Base-by-base conservation (phyloP, 2,113 vertebrate species). In the Malurus alboscapulatus region DNA sequence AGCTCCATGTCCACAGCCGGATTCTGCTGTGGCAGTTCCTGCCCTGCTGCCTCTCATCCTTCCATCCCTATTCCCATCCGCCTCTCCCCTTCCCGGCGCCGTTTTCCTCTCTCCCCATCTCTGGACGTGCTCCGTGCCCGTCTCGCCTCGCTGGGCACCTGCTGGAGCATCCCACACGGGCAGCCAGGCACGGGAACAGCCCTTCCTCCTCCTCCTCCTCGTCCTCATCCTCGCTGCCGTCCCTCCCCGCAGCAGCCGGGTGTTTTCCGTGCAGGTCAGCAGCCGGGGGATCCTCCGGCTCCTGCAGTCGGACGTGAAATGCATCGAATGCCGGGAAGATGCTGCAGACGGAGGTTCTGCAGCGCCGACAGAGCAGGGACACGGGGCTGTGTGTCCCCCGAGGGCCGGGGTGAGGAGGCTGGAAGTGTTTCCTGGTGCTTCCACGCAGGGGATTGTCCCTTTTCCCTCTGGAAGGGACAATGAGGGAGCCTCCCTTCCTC, bases 231-330 rank as follows among this genome's bases (percentile, higher is more conserved):
- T 48, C 47, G 8, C 50, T 48, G 22, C 50, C 10, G 15, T 14
- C 14, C 77, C 36, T 26, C 57, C 74, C 30, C 0, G 19, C 73
- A 38, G 85, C 79, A 25, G 72, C 55, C 30, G 74, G 68, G 45
- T 59, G 65, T 73, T 77, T 68, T 68, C 47, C 50, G 57, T 40
- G 92, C 80, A 38, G 94, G 92, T 90, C 95, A 95, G 90, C 87
- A 90, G 93, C 87, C 34, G 6, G 88, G 95, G 85, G 57, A 91
- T 93, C 67, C 85, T 95, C 84, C n/a, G 2, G 6, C 80, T 94
- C 95, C 96, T 92, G 96, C 97, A 97, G 93, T 93, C 80, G 83
- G 78, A 95, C 91, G 95, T 96, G 97, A 93, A 95, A 73, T 50
- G 96, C 97, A 95, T 97, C 50, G 32, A 89, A 92, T 93, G 59